phyloP scores from a whole-genome alignment of 2,797 vertebrate genomes.

The Atherinosoma microstoma region DNA sequence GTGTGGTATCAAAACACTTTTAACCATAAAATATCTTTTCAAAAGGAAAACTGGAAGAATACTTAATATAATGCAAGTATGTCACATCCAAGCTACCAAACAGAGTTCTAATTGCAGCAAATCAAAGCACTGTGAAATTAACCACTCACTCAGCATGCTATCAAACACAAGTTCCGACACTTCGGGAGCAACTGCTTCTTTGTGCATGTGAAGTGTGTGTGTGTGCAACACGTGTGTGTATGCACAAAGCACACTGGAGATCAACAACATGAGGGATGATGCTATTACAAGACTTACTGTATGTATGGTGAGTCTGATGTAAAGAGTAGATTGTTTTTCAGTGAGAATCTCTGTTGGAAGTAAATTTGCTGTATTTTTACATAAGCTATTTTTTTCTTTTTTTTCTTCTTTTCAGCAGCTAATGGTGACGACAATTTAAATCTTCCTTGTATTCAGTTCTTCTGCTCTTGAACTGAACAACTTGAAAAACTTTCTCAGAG shows the following conservation, averaged over 20 bases:
- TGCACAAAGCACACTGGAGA: constrained; percentile 31
- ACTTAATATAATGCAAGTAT: constrained; percentile 71
- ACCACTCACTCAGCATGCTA: constrained; percentile 78
- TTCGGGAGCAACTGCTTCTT: constrained; percentile 47
- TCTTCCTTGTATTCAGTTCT: constrained; percentile 46
- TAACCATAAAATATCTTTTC: constrained; percentile 63
- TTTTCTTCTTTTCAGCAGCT: constrained; percentile 36
- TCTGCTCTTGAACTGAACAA: constrained; percentile 51
- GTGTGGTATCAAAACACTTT: constrained; percentile 66
- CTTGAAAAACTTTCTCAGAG: constrained; percentile 46
- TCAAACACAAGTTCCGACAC: constrained; percentile 56
- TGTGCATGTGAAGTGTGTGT: constrained; percentile 37
- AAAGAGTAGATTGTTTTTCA: constrained; percentile 64
- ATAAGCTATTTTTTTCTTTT: constrained; percentile 25
- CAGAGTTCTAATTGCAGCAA: constrained; percentile 76
- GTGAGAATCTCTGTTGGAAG: constrained; percentile 56
- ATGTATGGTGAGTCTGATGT: constrained; percentile 50
- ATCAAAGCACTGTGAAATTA: constrained; percentile 79
- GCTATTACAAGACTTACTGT: constrained; percentile 22
- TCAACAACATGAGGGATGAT: constrained; percentile 50
- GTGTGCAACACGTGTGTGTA: constrained; percentile 33
- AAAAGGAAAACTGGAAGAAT: constrained; percentile 72
- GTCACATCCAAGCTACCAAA: constrained; percentile 78
- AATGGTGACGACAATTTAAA: constrained; percentile 38
- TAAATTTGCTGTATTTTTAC: constrained; percentile 38